Conservation (phyloP, 2,113 vertebrate species). For the Etheostoma spectabile region DNA sequence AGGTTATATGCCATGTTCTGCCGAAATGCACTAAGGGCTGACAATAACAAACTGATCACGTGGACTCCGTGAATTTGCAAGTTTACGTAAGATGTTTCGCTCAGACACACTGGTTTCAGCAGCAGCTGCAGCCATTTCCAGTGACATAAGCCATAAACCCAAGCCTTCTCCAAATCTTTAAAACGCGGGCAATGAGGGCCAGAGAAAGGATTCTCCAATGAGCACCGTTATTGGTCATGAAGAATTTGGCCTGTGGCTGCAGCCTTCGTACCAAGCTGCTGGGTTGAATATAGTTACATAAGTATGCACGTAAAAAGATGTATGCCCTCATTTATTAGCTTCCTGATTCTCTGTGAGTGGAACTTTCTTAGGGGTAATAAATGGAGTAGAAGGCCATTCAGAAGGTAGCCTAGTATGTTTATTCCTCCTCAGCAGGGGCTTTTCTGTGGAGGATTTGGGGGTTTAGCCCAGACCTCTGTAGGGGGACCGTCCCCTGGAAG, state of each 20-base stretch:
- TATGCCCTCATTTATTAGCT: conserved; percentile 28
- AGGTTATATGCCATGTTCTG: background rate
- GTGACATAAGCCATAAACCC: conserved; percentile 60
- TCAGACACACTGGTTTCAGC: conserved; percentile 11
- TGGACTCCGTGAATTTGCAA: conserved; percentile 64
- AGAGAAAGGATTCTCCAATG: background rate
- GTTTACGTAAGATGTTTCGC: conserved; percentile 81
- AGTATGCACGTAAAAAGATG: conserved; percentile 35
- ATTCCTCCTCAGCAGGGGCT: background rate
- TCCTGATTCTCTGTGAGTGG: background rate
- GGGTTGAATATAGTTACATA: conserved; percentile 64
- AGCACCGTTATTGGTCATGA: conserved; percentile 24
- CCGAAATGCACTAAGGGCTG: conserved; percentile 4
- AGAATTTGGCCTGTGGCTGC: conserved; percentile 40
- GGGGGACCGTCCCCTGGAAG: too few species aligned
- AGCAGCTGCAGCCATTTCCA: conserved; percentile 48
- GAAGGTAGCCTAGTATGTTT: background rate
- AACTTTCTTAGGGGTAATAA: background rate
- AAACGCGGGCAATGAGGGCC: background rate
- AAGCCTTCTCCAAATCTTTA: conserved; percentile 20
- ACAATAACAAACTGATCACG: conserved; percentile 82
- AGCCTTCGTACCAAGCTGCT: conserved; percentile 29
- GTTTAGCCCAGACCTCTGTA: too few species aligned
- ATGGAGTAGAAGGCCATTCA: background rate
- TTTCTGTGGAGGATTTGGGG: too few species aligned